Evolutionary conservation across 2,888 invertebrate species (phyloP), one percentile per base, ranked within the genome.

Genomic region (Diploptera punctata): DNA sequence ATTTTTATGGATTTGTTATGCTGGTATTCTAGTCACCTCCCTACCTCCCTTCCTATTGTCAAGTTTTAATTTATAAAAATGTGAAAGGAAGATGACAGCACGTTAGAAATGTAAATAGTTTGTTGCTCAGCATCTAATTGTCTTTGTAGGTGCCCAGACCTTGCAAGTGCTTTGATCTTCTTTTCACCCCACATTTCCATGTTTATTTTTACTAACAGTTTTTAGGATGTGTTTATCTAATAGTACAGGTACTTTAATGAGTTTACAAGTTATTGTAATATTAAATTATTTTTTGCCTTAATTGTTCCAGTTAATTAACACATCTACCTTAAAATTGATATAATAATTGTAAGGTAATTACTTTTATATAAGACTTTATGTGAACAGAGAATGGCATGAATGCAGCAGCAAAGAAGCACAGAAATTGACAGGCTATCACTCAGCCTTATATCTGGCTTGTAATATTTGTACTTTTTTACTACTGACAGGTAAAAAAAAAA

Each of bases 341-440:
- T 29, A 60, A 1, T 61, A 33, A 19, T 9, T 62, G 19, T 43
- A 61, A 21, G 43, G 62, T 62, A 62, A 33, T 62, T 62, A 62
- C 33, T 62, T 62, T 62, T 62, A 4, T 62, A 43, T 13, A 19
- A 16, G 18, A 33, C 9, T 21, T 61, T 61, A n/a, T 61, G 33
- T 33, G 61, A 29, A n/a, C n/a, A n/a, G n/a, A n/a, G n/a, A n/a
- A n/a, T n/a, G n/a, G n/a, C n/a, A n/a, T n/a, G n/a, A n/a, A n/a
- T n/a, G 21, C 21, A 5, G 52, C 19, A 52, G 52, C 21, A 52
- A 19, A 18, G 4, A 52, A 52, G 18, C 54, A 57, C 57, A 57
- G 57, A 29, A 7, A 26, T 3, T 29, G 18, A 52, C 52, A 52
- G 16, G 31, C 26, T 29, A 7, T 5, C n/a, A 18, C 21, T 16